phyloP scores from a whole-genome alignment of 2,888 invertebrate species.

The Tethea ocularis region DNA sequence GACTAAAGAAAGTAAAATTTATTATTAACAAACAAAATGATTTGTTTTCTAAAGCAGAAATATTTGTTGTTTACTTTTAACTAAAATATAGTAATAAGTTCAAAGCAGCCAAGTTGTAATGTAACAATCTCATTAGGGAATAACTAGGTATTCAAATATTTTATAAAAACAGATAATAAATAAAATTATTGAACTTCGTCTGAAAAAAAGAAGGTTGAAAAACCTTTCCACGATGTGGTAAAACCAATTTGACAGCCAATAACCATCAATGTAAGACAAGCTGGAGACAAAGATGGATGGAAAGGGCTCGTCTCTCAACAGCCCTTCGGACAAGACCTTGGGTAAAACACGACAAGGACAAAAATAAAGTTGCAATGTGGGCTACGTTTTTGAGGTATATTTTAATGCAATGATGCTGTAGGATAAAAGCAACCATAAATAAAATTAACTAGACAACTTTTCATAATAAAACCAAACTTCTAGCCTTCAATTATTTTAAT shows the following conservation, averaged over 20 bases:
- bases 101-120: neutral
- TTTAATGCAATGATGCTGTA: neutral
- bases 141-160: no score
- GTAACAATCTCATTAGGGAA: neutral
- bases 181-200: neutral
- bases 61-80: neutral
- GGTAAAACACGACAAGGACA: slow-evolving; percentile 18
- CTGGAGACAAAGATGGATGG: slow-evolving; percentile 32
- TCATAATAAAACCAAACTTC: no score
- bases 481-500: neutral
- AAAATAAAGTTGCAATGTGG: slow-evolving; percentile 19
- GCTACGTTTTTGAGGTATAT: no score
- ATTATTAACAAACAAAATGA: neutral
- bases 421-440: no score
- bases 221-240: neutral
- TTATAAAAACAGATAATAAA: no score
- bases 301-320: slow-evolving; percentile 21
- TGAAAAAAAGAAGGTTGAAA: neutral
- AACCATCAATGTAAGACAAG: neutral
- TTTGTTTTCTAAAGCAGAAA: neutral
- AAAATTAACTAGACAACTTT: no score
- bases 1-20: neutral
- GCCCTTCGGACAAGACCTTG: slow-evolving; percentile 19
- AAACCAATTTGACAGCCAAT: slow-evolving; percentile 3
- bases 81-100: neutral